Percentiles rank a stretch among this genome's conserved stretches.
Conservation (phyloP, 92 coral and sea anemone genomes). For the Ricordea florida region DNA sequence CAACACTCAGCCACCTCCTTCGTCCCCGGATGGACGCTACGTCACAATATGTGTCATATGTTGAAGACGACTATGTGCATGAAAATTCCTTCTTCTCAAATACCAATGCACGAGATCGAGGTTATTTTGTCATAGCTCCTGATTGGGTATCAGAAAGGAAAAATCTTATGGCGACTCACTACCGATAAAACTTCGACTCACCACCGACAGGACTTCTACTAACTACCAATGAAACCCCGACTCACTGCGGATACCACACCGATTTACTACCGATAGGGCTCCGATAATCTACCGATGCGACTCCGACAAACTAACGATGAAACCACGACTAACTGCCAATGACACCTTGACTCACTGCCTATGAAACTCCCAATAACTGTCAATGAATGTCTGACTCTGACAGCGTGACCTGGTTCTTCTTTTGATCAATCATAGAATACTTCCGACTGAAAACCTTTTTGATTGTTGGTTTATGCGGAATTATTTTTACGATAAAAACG, state of each 20-base stretch:
- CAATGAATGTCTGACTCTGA: too few relatives aligned
- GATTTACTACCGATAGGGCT: too few relatives aligned
- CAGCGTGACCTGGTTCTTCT: too few relatives aligned
- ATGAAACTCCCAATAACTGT: too few relatives aligned
- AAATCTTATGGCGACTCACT: conserved; percentile 65
- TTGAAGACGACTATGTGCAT: conserved; percentile 75
- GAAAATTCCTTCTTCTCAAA: conserved; percentile 82
- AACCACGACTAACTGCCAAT: too few relatives aligned
- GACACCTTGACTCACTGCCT: too few relatives aligned
- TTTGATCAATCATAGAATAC: too few relatives aligned
- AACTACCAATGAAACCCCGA: neutral
- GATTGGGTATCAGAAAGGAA: conserved; percentile 93
- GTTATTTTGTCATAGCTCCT: conserved; percentile 85
- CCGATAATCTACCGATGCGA: too few relatives aligned
- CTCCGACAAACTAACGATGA: too few relatives aligned
- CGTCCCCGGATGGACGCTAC: conserved; percentile 74
- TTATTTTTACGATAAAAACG: too few relatives aligned
- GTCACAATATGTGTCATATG: conserved; percentile 40
- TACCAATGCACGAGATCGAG: conserved; percentile 78
- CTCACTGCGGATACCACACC: neutral
- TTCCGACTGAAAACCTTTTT: too few relatives aligned
- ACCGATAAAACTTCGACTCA: conserved; percentile 31
- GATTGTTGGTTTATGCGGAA: too few relatives aligned
- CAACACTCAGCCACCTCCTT: conserved; percentile 66
- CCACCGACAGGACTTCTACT: neutral